Evolutionary conservation across 2,113 vertebrate genomes (phyloP).

Genomic region (Donacobius atricapilla): DNA sequence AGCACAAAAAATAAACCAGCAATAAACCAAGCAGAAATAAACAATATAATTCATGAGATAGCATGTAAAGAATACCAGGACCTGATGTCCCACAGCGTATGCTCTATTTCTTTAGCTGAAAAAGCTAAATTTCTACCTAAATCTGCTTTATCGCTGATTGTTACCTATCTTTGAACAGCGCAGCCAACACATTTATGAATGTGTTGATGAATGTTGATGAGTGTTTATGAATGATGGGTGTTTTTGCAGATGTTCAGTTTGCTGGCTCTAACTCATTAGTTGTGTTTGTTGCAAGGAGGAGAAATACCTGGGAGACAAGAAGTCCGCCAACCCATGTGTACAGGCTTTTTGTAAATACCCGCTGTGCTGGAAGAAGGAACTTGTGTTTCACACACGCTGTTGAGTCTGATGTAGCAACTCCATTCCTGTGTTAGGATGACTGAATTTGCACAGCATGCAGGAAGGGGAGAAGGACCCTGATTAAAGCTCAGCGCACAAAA

Average conservation of each 20-base stretch:
- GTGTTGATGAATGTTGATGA: no score
- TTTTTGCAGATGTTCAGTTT: not conserved
- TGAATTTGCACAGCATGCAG: not conserved
- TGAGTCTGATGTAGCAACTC: not conserved
- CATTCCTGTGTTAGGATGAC: not conserved
- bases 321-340: not conserved
- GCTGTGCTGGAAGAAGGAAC: not conserved
- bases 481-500: not conserved
- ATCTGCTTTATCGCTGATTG: not conserved
- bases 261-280: not conserved
- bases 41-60: not conserved
- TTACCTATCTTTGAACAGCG: not conserved
- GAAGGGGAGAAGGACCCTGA: not conserved
- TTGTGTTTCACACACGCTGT: fast-evolving
- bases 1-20: not conserved
- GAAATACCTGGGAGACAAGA: not conserved
- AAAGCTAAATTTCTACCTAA: not conserved
- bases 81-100: not conserved
- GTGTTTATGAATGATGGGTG: not conserved
- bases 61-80: not conserved
- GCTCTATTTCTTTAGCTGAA: not conserved
- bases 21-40: not conserved
- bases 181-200: not conserved
- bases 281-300: not conserved
- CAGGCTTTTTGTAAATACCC: not conserved